Percentiles rank a stretch among this genome's conserved stretches.
These are phyloP conservation scores for Petrolisthes cinctipes DNA, from an alignment of 2,888 invertebrate genomes.

Conservation along the genomic window DNA sequence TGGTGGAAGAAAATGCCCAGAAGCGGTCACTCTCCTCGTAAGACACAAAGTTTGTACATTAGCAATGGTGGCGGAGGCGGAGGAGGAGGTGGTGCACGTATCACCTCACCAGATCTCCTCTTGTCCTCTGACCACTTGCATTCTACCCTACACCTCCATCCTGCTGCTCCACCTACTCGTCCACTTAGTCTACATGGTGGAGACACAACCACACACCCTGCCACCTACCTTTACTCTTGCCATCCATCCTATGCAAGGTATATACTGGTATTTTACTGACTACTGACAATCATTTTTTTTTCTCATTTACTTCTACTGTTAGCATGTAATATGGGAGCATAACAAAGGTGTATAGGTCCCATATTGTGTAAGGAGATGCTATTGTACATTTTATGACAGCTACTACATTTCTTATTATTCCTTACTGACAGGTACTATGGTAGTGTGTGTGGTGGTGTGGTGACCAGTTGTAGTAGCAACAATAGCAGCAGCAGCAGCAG, in stretches of 20 bases:
- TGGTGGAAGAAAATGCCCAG: conserved; percentile 18
- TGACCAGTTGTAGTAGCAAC: not conserved
- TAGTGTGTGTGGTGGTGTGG: not conserved
- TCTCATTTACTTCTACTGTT: no score
- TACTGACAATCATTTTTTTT: no score
- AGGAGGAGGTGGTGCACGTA: conserved; percentile 26
- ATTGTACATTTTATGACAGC: no score
- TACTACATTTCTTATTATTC: not conserved
- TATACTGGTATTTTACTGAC: not conserved
- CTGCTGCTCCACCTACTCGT: conserved; percentile 6
- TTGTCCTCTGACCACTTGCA: conserved; percentile 2
- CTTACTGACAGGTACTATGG: not conserved
- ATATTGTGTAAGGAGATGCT: no score
- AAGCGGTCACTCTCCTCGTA: conserved; percentile 41
- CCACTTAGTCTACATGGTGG: conserved; percentile 42
- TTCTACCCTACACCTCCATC: not conserved
- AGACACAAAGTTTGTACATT: conserved; percentile 36
- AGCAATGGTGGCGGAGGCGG: conserved; percentile 10
- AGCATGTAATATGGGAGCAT: no score
- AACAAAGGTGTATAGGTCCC: no score
- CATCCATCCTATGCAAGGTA: conserved; percentile 56
- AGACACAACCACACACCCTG: conserved; percentile 35
- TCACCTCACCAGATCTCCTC: conserved; percentile 44
- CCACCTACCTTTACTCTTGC: conserved; percentile 58
- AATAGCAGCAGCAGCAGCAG: not conserved